Conservation (phyloP, 2,797 vertebrate species). For the Neosilurus mollespiculum region DNA sequence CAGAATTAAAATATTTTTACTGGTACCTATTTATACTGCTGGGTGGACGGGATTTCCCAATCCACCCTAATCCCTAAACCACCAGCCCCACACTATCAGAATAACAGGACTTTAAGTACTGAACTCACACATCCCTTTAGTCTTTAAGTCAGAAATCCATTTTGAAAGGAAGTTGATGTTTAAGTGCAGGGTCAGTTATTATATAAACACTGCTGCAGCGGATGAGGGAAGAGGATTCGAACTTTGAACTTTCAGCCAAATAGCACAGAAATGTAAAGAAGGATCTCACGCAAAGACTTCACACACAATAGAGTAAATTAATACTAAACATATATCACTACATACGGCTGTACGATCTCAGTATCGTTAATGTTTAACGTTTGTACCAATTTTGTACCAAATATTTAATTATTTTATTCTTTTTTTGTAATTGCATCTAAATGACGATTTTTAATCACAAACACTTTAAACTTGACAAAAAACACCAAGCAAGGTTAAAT, state of each 20-base stretch:
- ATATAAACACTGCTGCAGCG: background rate
- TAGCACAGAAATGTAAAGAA: background rate
- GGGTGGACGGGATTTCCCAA: too few relatives aligned
- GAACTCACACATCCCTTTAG: background rate
- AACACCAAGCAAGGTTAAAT: background rate
- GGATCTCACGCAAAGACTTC: background rate
- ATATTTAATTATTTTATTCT: background rate
- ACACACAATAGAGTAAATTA: background rate
- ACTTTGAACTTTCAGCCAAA: background rate
- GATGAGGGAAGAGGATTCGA: background rate
- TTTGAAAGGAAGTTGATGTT: background rate
- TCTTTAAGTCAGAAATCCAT: background rate
- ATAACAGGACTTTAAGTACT: background rate
- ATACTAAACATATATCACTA: background rate
- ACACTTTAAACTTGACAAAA: background rate
- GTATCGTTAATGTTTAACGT: background rate
- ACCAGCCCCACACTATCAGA: too few relatives aligned
- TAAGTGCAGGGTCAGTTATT: background rate
- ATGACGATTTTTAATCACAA: background rate
- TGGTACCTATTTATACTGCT: too few relatives aligned
- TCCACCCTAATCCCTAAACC: too few relatives aligned
- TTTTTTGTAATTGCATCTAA: background rate
- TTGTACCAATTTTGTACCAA: background rate
- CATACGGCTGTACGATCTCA: background rate
- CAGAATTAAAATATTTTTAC: too few relatives aligned